These are phyloP conservation scores for Drosophila mimica DNA, from an alignment of 2,888 invertebrate genomes.

Conservation along the genomic window DNA sequence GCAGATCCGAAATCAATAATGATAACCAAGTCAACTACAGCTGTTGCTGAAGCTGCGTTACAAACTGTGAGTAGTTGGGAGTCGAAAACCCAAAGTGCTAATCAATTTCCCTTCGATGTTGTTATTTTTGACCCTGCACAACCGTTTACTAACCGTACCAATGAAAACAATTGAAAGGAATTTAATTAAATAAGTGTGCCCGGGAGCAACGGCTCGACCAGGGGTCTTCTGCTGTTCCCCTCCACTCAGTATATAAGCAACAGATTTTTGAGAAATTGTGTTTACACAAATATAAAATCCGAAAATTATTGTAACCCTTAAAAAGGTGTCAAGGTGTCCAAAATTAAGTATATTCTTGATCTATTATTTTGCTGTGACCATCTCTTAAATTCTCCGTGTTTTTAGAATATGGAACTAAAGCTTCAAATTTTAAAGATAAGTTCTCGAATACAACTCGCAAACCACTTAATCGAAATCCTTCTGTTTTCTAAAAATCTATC, in stretches of 20 bases:
- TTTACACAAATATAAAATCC: not conserved
- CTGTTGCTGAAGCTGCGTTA: conserved; percentile 4
- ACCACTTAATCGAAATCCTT: not conserved
- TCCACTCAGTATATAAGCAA: not conserved
- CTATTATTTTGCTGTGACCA: not conserved
- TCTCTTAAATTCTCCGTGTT: not conserved
- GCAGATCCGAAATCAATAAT: conserved; percentile 44
- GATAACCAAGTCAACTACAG: conserved; percentile 5
- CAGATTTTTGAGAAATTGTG: not conserved
- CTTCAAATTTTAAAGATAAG: not conserved
- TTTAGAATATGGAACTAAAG: not conserved
- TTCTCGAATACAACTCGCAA: not conserved
- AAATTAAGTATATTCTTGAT: not conserved
- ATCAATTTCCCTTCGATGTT: conserved; percentile 18
- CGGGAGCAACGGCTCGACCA: not conserved
- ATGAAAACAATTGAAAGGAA: conserved; percentile 17
- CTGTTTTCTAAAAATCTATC: not conserved
- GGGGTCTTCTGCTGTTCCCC: not conserved
- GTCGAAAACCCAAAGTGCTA: conserved; percentile 33
- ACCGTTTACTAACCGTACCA: conserved; percentile 62
- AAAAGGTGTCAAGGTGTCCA: not conserved
- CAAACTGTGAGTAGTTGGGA: conserved; percentile 67
- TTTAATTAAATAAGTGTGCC: not conserved
- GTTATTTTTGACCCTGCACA: conserved; percentile 45
- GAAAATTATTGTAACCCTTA: not conserved